phyloP scores from a whole-genome alignment of 2,113 vertebrate genomes.

The Fregetta grallaria region DNA sequence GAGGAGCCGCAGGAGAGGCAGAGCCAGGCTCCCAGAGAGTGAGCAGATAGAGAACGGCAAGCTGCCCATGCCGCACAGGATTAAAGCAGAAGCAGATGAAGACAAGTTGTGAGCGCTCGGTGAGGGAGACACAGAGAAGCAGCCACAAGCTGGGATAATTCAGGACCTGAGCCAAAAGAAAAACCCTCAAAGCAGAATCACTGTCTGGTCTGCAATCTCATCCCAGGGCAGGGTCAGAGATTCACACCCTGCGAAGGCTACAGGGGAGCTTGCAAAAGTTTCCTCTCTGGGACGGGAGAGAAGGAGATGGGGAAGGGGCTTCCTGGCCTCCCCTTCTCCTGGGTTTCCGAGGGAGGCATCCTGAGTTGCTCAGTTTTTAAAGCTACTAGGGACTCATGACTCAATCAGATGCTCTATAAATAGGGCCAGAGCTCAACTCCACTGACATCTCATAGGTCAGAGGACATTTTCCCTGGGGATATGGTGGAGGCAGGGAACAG shows the following conservation, averaged over 20 bases:
- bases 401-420: neutral
- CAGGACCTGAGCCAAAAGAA: neutral
- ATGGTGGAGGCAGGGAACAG: neutral
- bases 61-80: neutral
- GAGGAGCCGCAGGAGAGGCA: neutral
- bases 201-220: neutral
- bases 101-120: neutral
- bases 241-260: neutral
- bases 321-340: neutral
- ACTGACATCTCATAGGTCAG: neutral
- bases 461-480: neutral
- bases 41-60: neutral
- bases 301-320: neutral
- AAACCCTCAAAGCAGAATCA: neutral
- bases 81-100: conserved; percentile 55
- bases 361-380: neutral
- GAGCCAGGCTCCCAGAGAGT: neutral
- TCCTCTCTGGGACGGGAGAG: neutral
- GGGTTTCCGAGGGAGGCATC: neutral
- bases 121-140: neutral
- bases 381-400: neutral
- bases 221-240: neutral
- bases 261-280: neutral
- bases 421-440: neutral
- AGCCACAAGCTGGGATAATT: conserved; percentile 28